A percentile compares a stretch with the other conserved stretches of the same genome.
Conservation (phyloP, 1,140 invertebrate genomes). For the Gryon sp. region DNA sequence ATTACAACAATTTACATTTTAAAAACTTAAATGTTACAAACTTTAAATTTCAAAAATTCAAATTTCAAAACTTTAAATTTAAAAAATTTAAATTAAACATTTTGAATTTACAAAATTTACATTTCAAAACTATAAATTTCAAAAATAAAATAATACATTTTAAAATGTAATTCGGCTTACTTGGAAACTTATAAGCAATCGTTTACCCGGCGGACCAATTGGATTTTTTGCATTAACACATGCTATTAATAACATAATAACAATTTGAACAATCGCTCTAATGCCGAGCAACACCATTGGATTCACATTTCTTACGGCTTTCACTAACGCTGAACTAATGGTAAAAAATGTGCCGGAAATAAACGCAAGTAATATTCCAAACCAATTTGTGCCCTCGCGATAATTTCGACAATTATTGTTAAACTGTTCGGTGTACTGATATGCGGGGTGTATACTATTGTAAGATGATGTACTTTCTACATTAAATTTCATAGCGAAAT, state of each 20-base stretch:
- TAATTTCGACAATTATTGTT: conserved; percentile 73
- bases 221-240: conserved; percentile 70
- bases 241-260: conserved; percentile 73
- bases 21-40: too few species aligned
- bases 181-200: conserved; percentile 77
- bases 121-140: too few species aligned
- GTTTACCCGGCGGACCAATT: conserved; percentile 75
- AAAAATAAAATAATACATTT: too few species aligned
- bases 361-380: conserved; percentile 78
- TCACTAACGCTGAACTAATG: conserved; percentile 78
- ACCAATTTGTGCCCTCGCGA: conserved; percentile 76
- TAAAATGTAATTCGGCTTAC: too few species aligned
- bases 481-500: conserved; percentile 72
- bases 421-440: conserved; percentile 74
- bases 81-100: too few species aligned
- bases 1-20: too few species aligned
- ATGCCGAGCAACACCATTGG: conserved; percentile 79
- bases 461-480: conserved; percentile 72
- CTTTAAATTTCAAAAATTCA: too few species aligned
- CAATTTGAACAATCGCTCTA: conserved; percentile 76
- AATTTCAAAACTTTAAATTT: too few species aligned
- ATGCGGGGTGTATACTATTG: conserved; percentile 74
- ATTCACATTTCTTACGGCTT: conserved; percentile 77
- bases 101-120: too few species aligned
- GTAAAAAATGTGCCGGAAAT: conserved; percentile 80